Evolutionary conservation across 37 sponge, comb jelly and placozoan genomes (phyloP).

Genomic region (Beroe ovata): DNA sequence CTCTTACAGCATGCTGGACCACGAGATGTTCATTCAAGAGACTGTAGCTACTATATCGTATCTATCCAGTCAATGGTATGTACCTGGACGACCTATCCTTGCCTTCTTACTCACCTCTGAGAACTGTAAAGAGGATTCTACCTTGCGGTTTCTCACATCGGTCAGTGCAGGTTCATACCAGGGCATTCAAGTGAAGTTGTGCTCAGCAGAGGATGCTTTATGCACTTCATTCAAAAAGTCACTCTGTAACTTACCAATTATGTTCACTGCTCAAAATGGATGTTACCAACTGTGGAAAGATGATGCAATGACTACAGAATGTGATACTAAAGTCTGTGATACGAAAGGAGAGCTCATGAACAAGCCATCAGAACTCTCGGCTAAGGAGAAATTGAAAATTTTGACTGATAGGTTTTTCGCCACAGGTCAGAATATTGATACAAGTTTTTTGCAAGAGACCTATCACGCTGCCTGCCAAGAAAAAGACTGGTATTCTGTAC

Average conservation of each 20-base stretch:
- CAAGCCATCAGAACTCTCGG: neutral
- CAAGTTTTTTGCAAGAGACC: neutral
- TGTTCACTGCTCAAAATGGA: neutral
- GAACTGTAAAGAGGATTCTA: constrained; percentile 4
- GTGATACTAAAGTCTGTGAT: neutral
- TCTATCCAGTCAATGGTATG: constrained; percentile 6
- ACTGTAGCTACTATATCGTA: constrained; percentile 31
- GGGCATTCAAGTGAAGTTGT: constrained; percentile 37
- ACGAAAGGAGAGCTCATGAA: neutral
- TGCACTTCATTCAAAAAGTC: neutral
- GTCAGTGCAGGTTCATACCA: constrained; percentile 18
- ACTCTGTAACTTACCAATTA: neutral
- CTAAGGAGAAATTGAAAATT: neutral
- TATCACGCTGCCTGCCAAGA: neutral
- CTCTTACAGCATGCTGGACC: constrained; percentile 30
- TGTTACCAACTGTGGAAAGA: neutral
- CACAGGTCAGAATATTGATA: neutral
- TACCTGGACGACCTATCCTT: constrained; percentile 24
- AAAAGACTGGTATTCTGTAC: neutral
- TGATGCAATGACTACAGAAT: too few species aligned
- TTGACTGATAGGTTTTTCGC: neutral
- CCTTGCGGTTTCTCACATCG: neutral
- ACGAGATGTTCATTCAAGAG: constrained; percentile 11
- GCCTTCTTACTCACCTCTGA: constrained; percentile 8
- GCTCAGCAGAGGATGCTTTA: neutral